Evolutionary conservation across 1,140 invertebrate species (phyloP).

Genomic region (Ceratosolen solmsi): DNA sequence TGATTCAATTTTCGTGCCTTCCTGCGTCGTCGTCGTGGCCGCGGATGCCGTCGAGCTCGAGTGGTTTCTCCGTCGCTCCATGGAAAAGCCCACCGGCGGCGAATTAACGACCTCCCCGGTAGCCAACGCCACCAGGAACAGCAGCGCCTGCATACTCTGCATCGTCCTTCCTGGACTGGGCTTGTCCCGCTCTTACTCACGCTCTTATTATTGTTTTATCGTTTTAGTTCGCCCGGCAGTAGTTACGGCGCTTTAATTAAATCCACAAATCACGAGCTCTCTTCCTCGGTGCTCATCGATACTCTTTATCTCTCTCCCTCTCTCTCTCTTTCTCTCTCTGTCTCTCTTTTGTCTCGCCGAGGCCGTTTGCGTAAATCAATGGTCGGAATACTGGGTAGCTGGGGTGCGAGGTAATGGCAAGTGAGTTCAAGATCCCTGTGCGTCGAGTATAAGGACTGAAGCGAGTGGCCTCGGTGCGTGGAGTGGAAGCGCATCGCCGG

Average conservation of each 20-base stretch:
- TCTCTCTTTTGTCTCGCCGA: no score
- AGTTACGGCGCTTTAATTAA: conserved; percentile 16
- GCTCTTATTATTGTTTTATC: neutral
- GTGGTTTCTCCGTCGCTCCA: neutral
- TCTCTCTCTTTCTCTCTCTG: neutral
- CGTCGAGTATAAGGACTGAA: neutral
- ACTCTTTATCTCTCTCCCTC: neutral
- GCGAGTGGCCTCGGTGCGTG: neutral
- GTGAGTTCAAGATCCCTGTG: neutral
- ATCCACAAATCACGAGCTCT: conserved; percentile 9
- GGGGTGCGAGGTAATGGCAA: neutral
- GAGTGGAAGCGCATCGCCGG: neutral
- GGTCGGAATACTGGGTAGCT: neutral
- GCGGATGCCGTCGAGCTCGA: neutral
- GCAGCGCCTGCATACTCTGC: neutral
- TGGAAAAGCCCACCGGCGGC: neutral
- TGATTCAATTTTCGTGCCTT: conserved; percentile 38
- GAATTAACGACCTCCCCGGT: conserved; percentile 1
- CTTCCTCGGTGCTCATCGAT: neutral
- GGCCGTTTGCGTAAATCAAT: neutral
- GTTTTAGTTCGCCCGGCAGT: neutral
- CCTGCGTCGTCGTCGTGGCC: neutral
- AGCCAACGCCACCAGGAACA: neutral
- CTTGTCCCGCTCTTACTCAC: neutral
- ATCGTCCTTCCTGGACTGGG: neutral